phyloP scores from a whole-genome alignment of 2,113 vertebrate species.

The Delphinus delphis region DNA sequence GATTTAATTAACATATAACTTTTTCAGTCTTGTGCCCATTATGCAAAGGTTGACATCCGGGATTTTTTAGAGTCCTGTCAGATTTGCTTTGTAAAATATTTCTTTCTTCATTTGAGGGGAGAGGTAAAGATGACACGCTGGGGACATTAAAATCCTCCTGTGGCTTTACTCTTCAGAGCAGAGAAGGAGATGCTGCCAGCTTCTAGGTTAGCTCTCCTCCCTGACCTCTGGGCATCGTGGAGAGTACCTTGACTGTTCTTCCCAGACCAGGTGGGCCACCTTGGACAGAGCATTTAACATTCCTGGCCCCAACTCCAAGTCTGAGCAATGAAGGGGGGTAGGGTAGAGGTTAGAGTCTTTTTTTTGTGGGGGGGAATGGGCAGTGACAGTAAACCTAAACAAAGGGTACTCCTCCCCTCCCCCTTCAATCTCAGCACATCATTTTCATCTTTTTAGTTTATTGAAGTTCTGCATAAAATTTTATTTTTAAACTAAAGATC shows the following conservation, averaged over 20 bases:
- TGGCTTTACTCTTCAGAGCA: not conserved
- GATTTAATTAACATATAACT: not conserved
- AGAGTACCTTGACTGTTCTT: not conserved
- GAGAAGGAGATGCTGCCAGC: not conserved
- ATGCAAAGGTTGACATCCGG: not conserved
- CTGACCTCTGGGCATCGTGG: rapidly evolving
- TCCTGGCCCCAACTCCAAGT: not conserved
- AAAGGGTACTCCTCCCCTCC: not conserved
- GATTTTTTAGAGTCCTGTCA: not conserved
- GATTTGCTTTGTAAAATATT: not conserved
- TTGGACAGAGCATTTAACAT: not conserved
- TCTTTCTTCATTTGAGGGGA: not conserved
- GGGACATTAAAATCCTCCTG: not conserved
- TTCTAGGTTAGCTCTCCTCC: not conserved
- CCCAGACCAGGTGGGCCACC: not conserved
- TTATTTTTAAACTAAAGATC: not conserved
- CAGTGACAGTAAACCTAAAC: not conserved
- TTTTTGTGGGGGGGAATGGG: no score
- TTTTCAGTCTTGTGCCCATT: not conserved
- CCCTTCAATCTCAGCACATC: not conserved
- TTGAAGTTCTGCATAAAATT: not conserved
- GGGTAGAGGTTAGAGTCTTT: not conserved
- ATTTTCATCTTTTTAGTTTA: not conserved
- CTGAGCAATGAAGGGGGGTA: not conserved
- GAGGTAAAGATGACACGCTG: not conserved